A percentile compares a stretch with the other conserved stretches of the same genome.
phyloP scores from a whole-genome alignment of 2,797 vertebrate genomes.

The Microctenopoma steveboyesi region DNA sequence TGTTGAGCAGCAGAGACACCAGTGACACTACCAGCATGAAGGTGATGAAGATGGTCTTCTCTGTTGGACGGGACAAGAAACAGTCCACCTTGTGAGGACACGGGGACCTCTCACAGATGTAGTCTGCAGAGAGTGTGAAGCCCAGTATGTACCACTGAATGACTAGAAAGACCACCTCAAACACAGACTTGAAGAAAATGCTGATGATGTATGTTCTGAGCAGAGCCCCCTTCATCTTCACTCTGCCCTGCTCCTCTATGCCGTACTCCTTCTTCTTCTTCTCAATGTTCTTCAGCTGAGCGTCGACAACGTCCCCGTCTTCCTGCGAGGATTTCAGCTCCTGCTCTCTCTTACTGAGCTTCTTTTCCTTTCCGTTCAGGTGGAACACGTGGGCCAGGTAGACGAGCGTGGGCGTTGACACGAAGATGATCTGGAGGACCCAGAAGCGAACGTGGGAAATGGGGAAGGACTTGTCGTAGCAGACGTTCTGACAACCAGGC shows the following conservation, averaged over 20 bases:
- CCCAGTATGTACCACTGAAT: constrained; percentile 99
- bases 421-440: constrained; percentile 99
- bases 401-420: constrained; percentile 95
- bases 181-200: constrained; percentile 96
- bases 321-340: constrained; percentile 87
- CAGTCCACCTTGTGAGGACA: constrained; percentile 97
- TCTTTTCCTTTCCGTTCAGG: constrained; percentile 92
- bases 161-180: constrained; percentile 94
- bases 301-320: constrained; percentile 93
- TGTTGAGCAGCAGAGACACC: constrained; percentile 92
- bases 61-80: constrained; percentile 96
- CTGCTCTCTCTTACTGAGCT: constrained; percentile 45
- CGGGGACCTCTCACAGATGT: constrained; percentile 91
- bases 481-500: constrained; percentile 97
- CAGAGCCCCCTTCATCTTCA: constrained; percentile 96
- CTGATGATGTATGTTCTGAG: constrained; percentile 95
- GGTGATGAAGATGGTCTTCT: constrained; percentile 98
- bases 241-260: constrained; percentile 94
- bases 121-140: constrained; percentile 90
- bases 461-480: constrained; percentile 98
- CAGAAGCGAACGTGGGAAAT: constrained; percentile 98
- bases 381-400: constrained; percentile 98
- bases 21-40: constrained; percentile 99
- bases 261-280: constrained; percentile 97
- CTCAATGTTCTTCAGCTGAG: constrained; percentile 95